Evolutionary conservation across 37 sponge, comb jelly and placozoan species (phyloP).

Genomic region (Halichondria panicea): DNA sequence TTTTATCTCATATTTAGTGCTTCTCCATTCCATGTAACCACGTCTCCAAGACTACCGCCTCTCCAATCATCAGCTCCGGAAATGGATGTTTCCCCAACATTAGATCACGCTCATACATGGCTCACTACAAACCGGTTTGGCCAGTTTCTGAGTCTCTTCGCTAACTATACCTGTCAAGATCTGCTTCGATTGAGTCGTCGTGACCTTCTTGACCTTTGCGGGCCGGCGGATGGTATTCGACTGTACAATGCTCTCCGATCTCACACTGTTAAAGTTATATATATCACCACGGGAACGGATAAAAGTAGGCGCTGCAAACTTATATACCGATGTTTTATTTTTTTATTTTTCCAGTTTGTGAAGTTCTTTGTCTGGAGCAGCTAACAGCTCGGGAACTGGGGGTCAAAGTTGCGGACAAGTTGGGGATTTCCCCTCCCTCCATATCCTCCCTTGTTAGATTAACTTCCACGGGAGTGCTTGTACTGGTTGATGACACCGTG

Average conservation of each 20-base stretch:
- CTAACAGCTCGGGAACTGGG: constrained; percentile 17
- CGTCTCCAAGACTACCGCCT: not conserved
- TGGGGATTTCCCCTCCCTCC: not conserved
- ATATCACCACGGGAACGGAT: constrained; percentile 2
- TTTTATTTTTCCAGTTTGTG: constrained; percentile 32
- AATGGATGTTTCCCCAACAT: not conserved
- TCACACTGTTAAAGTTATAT: constrained; percentile 5
- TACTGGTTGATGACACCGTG: constrained; percentile 48
- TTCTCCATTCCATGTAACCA: constrained; percentile 21
- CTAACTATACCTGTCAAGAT: constrained; percentile 63
- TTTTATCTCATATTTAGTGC: not conserved
- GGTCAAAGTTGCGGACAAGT: constrained; percentile 25
- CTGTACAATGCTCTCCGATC: constrained; percentile 45
- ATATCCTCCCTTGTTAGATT: constrained; percentile 23
- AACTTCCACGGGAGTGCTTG: constrained; percentile 27
- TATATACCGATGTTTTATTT: too few relatives aligned
- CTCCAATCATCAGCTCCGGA: not conserved
- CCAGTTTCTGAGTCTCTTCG: constrained; percentile 42
- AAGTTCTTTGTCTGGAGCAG: constrained; percentile 45
- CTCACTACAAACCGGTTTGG: constrained; percentile 43
- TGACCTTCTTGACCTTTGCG: constrained; percentile 68
- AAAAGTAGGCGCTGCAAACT: not conserved
- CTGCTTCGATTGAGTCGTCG: constrained; percentile 51
- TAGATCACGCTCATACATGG: constrained; percentile 61
- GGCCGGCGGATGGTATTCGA: constrained; percentile 72